Conservation (phyloP, 2,888 invertebrate species). For the Cosmorhoe ocellata region DNA sequence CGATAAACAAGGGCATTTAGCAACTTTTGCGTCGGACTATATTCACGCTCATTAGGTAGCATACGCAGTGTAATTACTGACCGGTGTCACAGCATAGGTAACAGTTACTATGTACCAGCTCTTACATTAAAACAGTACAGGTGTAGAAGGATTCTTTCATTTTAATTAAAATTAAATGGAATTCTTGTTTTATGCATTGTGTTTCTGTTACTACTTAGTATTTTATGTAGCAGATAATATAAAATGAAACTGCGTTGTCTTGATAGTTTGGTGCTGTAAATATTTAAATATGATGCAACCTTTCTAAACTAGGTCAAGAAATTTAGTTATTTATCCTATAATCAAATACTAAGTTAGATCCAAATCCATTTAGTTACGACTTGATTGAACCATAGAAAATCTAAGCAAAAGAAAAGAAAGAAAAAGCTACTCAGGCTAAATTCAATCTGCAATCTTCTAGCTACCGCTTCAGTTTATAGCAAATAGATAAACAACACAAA, state of each 20-base stretch:
- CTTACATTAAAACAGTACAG: constrained; percentile 6
- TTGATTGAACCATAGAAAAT: no score
- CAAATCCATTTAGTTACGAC: no score
- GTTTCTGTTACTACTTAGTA: no score
- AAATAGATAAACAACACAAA: constrained; percentile 27
- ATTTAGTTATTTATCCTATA: no score
- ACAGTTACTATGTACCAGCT: constrained; percentile 4
- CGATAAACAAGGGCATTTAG: constrained; percentile 8
- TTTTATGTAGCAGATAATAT: no score
- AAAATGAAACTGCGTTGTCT: no score
- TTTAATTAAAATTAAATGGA: constrained; percentile 12
- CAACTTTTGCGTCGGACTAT: constrained; percentile 15
- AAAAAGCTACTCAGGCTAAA: not conserved
- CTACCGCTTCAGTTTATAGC: constrained; percentile 11
- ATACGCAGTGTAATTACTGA: constrained; percentile 21
- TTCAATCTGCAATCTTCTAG: constrained; percentile 7
- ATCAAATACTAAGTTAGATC: no score
- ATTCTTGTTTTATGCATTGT: not conserved
- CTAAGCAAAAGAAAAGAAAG: no score
- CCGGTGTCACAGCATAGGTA: constrained; percentile 1
- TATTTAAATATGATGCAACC: no score
- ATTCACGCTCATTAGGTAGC: constrained; percentile 18
- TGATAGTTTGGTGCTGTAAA: no score
- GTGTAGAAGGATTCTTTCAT: constrained; percentile 7
- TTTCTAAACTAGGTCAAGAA: no score